phyloP scores from a whole-genome alignment of 2,888 invertebrate species.

The Phyllotreta striolata region DNA sequence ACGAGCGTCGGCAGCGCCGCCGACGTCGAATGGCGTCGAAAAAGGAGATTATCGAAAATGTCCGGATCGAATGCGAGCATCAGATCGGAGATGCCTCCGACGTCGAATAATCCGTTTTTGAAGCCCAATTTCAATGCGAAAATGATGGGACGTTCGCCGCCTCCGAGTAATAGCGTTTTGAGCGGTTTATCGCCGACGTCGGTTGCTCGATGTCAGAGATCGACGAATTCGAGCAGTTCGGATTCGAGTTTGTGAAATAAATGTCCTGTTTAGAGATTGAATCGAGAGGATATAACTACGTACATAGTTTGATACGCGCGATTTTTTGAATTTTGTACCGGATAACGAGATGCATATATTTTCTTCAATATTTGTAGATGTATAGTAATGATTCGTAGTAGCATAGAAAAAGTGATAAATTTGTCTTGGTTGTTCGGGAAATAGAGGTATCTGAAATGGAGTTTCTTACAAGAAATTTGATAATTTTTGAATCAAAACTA shows the following conservation, averaged over 20 bases:
- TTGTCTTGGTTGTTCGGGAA: too few relatives aligned
- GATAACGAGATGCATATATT: too few relatives aligned
- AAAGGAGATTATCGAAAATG: constrained; percentile 55
- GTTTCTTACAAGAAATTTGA: too few relatives aligned
- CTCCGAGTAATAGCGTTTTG: constrained; percentile 65
- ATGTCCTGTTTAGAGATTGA: constrained; percentile 1
- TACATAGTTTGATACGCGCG: background rate
- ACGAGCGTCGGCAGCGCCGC: constrained; percentile 60
- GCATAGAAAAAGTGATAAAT: too few relatives aligned
- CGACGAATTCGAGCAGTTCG: constrained; percentile 52
- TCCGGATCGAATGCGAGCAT: constrained; percentile 60
- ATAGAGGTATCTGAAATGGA: too few relatives aligned
- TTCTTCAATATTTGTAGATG: too few relatives aligned
- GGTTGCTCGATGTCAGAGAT: constrained; percentile 56
- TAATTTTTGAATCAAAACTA: too few relatives aligned
- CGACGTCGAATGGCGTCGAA: constrained; percentile 59
- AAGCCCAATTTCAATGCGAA: constrained; percentile 58
- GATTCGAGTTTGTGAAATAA: constrained; percentile 58
- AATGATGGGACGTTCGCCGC: constrained; percentile 63
- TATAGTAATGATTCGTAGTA: background rate
- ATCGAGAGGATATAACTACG: constrained; percentile 4
- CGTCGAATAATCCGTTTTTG: constrained; percentile 55
- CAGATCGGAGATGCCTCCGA: constrained; percentile 57
- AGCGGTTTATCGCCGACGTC: constrained; percentile 66
- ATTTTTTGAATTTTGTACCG: too few relatives aligned